Evolutionary conservation across 2,888 invertebrate species (phyloP).

Genomic region (Peribatodes rhomboidaria): DNA sequence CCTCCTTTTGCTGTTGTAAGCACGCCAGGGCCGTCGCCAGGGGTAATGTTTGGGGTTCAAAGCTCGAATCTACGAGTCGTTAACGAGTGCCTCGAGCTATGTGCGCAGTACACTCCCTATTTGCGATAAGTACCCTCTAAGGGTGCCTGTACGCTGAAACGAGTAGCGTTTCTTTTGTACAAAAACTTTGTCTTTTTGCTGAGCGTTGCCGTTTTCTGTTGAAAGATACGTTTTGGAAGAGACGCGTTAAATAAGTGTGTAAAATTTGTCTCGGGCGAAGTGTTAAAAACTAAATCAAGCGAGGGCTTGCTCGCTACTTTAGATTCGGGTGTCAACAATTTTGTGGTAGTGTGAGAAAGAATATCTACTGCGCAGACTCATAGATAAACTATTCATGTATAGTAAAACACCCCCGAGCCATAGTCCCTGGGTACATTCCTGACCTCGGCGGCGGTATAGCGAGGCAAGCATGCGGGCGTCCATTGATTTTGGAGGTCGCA

Average conservation of each 20-base stretch:
- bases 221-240: too few relatives aligned
- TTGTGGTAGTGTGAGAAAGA: too few relatives aligned
- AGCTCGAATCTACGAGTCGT: background rate
- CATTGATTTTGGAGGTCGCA: slow-evolving; percentile 45
- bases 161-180: background rate
- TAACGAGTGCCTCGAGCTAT: slow-evolving; percentile 10
- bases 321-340: too few relatives aligned
- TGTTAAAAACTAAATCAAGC: too few relatives aligned
- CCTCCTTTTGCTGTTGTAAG: background rate
- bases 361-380: too few relatives aligned
- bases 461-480: slow-evolving; percentile 44
- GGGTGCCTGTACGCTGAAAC: background rate
- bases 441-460: slow-evolving; percentile 11
- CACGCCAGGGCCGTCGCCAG: slow-evolving; percentile 9
- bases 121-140: background rate
- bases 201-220: too few relatives aligned
- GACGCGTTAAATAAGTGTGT: too few relatives aligned
- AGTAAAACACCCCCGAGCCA: background rate
- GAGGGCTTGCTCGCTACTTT: too few relatives aligned
- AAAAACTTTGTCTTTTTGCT: background rate
- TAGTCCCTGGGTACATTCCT: slow-evolving; percentile 11
- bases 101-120: background rate
- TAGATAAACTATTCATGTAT: background rate
- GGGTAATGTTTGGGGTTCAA: background rate
- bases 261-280: too few relatives aligned